These are phyloP conservation scores for Xanthorhoe spadicearia DNA, from an alignment of 2,888 invertebrate species.

Conservation along the genomic window DNA sequence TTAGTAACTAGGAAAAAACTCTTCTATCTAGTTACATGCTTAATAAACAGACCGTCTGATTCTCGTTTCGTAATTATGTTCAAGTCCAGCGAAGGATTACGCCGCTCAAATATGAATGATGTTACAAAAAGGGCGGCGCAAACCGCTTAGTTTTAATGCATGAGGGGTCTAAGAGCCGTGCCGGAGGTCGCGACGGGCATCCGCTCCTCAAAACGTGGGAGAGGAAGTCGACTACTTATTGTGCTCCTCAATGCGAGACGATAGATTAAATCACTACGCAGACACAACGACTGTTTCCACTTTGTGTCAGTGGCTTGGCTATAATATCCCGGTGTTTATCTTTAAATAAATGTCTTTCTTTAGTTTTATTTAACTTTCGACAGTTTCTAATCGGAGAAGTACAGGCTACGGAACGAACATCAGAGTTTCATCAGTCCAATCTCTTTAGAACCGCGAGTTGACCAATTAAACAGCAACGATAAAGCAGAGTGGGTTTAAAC, in stretches of 20 bases:
- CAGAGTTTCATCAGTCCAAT: neutral
- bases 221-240: constrained; percentile 82
- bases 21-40: no score
- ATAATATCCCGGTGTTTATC: neutral
- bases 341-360: constrained; percentile 5
- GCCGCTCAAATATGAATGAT: constrained; percentile 28
- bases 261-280: constrained; percentile 59
- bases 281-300: constrained; percentile 54
- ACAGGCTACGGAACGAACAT: neutral
- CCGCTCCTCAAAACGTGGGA: constrained; percentile 80
- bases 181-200: constrained; percentile 77
- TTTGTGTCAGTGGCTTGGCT: constrained; percentile 9
- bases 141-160: constrained; percentile 51
- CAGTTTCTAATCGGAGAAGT: neutral
- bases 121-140: constrained; percentile 33
- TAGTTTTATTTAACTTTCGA: neutral
- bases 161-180: constrained; percentile 59
- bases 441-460: neutral
- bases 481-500: neutral
- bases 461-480: neutral
- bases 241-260: constrained; percentile 83
- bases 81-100: constrained; percentile 22
- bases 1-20: no score
- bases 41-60: neutral
- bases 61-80: constrained; percentile 16